Percentiles rank a stretch among this genome's conserved stretches.
These are phyloP conservation scores for Enteromius fasciolatus DNA, from an alignment of 2,797 vertebrate genomes.

Conservation along the genomic window DNA sequence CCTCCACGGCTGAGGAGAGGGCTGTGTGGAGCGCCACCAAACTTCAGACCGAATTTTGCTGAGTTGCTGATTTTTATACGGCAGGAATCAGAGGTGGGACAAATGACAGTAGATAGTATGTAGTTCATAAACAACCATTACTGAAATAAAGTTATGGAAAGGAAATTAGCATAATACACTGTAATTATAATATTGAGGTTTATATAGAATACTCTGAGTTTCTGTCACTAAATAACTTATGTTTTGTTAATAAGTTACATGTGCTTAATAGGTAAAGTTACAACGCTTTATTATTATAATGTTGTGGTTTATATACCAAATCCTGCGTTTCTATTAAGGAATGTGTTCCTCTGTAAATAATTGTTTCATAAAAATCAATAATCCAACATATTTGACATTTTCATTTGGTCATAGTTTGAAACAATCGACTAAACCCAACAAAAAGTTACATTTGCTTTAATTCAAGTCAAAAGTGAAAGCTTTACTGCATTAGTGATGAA, in stretches of 20 bases:
- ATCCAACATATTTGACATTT: background rate
- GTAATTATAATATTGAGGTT: background rate
- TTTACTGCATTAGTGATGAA: background rate
- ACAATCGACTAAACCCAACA: background rate
- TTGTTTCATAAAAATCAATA: background rate
- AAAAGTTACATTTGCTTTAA: background rate
- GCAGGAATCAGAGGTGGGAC: conserved; percentile 51
- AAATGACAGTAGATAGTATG: background rate
- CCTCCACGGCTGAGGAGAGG: conserved; percentile 71
- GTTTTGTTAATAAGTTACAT: background rate
- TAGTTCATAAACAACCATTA: background rate
- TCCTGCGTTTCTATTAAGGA: background rate
- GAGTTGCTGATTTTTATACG: conserved; percentile 47
- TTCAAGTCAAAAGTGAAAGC: background rate
- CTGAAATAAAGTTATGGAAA: background rate
- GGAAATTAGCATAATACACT: background rate
- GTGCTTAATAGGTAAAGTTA: background rate
- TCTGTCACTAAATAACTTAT: background rate
- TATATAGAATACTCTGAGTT: background rate
- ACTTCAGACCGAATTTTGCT: conserved; percentile 59
- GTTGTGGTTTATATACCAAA: background rate
- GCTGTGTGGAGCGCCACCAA: conserved; percentile 64
- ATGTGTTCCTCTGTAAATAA: background rate
- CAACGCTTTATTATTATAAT: background rate
- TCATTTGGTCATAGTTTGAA: background rate